A percentile compares a stretch with the other conserved stretches of the same genome.
Evolutionary conservation across 2,888 invertebrate species (phyloP).

Genomic region (Heliconius ismenius): DNA sequence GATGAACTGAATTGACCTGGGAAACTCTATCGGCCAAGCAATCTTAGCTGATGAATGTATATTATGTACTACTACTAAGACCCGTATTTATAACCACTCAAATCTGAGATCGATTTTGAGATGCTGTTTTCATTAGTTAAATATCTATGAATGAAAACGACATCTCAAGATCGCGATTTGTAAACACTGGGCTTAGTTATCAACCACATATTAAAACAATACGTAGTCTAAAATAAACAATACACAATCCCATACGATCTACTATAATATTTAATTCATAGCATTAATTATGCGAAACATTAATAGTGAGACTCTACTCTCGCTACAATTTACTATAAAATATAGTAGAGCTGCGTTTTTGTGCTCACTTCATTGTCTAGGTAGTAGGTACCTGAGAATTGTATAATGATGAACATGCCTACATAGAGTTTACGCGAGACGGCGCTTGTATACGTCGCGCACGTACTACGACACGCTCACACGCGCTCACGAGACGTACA

Average conservation of each 20-base stretch:
- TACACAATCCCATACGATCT: not conserved
- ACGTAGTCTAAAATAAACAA: not conserved
- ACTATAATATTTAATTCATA: not conserved
- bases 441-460: constrained; percentile 60
- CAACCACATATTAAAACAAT: too few species aligned
- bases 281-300: not conserved
- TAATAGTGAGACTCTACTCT: constrained; percentile 4
- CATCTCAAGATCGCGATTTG: too few species aligned
- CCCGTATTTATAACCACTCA: too few species aligned
- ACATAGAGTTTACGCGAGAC: constrained; percentile 68
- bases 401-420: constrained; percentile 47
- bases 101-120: too few species aligned
- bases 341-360: constrained; percentile 32
- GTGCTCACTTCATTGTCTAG: constrained; percentile 33
- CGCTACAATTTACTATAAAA: constrained; percentile 16
- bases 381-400: constrained; percentile 36
- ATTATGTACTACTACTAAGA: too few species aligned
- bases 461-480: constrained; percentile 70
- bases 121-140: too few species aligned
- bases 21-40: constrained; percentile 11
- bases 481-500: constrained; percentile 70
- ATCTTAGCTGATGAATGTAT: not conserved
- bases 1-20: constrained; percentile 21
- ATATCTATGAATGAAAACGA: too few species aligned
- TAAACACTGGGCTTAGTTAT: too few species aligned